Base-by-base conservation (phyloP, 2,113 vertebrate genomes). In the Anseranas semipalmata region DNA sequence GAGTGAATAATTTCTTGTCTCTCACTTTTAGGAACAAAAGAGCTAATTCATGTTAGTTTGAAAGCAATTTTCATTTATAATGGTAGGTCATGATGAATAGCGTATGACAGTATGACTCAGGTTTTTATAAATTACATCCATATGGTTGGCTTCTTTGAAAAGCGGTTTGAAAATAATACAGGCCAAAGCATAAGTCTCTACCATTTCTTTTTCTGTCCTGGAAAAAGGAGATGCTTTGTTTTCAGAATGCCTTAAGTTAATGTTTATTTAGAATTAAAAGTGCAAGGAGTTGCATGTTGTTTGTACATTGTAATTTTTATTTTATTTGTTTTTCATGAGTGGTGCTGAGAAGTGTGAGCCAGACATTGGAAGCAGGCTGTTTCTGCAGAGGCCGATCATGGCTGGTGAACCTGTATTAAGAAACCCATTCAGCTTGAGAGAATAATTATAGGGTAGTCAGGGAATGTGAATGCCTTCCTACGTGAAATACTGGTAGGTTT, bases 61-160 rank as follows among this genome's bases (percentile, higher is more conserved):
- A 80, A 90, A 93, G n/a, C 33, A 35, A 39, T 91, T 94, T 95
- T 79, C 35, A 46, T 89, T 87, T 74, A 33, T 86, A 88, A 55
- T 68, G 67, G 53, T 67, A 77, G 84, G 90, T 83, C 53, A 55
- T 66, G 85, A 72, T 90, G 92, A 90, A 45, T 56, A 80, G 33
- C 55, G 10, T 82, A 89, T 87, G 66, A 81, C 66, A 91, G 18
- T 28, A 43, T 92, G 94, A 95, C 79, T 96, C 65, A 79, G 19
- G 12, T 22, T 93, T 97, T 92, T 86, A 67, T 65, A 91, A 93
- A 90, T 75, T 21, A 66, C 15, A 19, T 87, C 73, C 85, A 59
- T 96, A 80, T 94, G 76, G 78, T 75, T 93, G 62, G 33, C 82
- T 90, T 89, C 25, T 97, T 90, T 41, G 85, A 93, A 95, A 95